Percentiles rank a stretch among this genome's conserved stretches.
Evolutionary conservation across 2,797 vertebrate species (phyloP).

Genomic region (Lithobates sylvaticus): DNA sequence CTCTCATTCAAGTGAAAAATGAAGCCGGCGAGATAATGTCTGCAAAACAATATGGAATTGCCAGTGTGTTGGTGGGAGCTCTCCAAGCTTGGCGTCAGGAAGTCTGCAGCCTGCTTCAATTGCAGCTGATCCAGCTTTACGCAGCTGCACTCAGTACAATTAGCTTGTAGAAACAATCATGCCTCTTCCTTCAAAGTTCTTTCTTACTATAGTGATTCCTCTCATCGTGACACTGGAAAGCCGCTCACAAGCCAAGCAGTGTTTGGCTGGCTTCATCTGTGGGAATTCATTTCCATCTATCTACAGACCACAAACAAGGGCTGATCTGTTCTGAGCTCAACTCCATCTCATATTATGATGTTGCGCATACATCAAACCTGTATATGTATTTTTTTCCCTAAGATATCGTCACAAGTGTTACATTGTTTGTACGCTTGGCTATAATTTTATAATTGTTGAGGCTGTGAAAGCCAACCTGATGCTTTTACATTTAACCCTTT

Average conservation of each 20-base stretch:
- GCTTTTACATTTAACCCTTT: constrained; percentile 50
- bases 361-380: constrained; percentile 72
- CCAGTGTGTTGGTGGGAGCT: constrained; percentile 80
- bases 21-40: constrained; percentile 79
- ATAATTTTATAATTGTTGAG: constrained; percentile 53
- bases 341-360: constrained; percentile 79
- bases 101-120: constrained; percentile 82
- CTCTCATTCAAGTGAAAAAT: constrained; percentile 72
- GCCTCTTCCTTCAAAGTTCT: constrained; percentile 79
- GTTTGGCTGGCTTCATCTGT: constrained; percentile 77
- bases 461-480: not conserved
- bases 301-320: constrained; percentile 74
- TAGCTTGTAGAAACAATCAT: constrained; percentile 79
- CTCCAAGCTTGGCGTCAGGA: constrained; percentile 84
- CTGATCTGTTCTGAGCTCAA: constrained; percentile 76
- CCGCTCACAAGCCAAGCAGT: constrained; percentile 74
- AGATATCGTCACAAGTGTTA: constrained; percentile 72
- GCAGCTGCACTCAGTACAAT: constrained; percentile 82
- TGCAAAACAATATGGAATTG: constrained; percentile 82
- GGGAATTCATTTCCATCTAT: constrained; percentile 78
- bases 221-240: constrained; percentile 72
- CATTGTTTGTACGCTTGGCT: constrained; percentile 67
- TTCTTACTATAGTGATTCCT: constrained; percentile 73
- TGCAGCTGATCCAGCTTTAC: constrained; percentile 81
- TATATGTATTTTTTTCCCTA: constrained; percentile 48